These are phyloP conservation scores for Anarrhichthys ocellatus DNA, from an alignment of 2,113 vertebrate genomes.

Conservation along the genomic window DNA sequence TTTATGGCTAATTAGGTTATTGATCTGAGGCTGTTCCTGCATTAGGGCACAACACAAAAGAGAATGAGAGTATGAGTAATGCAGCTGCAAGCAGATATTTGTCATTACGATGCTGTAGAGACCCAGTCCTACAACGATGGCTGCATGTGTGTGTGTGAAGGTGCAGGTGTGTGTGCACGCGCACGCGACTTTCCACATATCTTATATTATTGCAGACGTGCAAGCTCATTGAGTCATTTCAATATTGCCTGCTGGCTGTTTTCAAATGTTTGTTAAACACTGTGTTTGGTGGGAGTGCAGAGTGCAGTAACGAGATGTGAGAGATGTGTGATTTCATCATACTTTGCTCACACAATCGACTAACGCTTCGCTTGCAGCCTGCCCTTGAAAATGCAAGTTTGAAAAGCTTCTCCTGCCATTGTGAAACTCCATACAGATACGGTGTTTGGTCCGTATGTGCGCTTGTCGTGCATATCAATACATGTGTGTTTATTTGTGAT, in stretches of 20 bases:
- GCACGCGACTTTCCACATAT: conserved; percentile 2
- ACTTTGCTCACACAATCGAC: conserved; percentile 46
- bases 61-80: conserved; percentile 64
- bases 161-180: conserved; percentile 15
- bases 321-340: conserved; percentile 66
- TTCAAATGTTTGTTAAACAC: conserved; percentile 55
- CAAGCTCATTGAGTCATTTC: conserved; percentile 47
- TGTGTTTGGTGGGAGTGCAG: conserved; percentile 42
- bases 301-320: conserved; percentile 55
- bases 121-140: conserved; percentile 32
- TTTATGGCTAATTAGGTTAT: conserved; percentile 81
- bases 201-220: conserved; percentile 24
- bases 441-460: conserved; percentile 19
- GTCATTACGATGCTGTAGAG: conserved; percentile 34
- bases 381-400: conserved; percentile 44
- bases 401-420: conserved; percentile 38
- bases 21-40: conserved; percentile 68
- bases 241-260: conserved; percentile 61
- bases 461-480: background rate
- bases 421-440: conserved; percentile 29
- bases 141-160: background rate
- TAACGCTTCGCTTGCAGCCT: conserved; percentile 36
- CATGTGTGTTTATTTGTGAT: background rate
- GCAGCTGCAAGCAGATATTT: conserved; percentile 65
- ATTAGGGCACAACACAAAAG: conserved; percentile 67